Base-by-base conservation (phyloP, 2,797 vertebrate genomes). In the Sebastiscus tertius region DNA sequence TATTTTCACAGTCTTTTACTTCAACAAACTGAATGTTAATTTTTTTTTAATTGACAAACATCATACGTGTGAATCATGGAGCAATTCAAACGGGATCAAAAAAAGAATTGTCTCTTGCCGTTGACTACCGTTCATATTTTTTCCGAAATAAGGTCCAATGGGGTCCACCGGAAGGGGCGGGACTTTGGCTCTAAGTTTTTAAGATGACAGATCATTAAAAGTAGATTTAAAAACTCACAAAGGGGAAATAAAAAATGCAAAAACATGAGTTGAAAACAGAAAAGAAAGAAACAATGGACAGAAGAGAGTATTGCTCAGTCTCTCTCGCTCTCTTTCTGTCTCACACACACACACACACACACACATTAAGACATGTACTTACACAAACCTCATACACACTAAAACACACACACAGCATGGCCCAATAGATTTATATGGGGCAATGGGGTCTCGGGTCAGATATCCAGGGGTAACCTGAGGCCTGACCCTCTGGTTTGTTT, bases 401-500 rank as follows among this genome's bases (percentile, higher is more conserved):
- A 6, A 72, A 83, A 73, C 77, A 79, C 80, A 79, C 80, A 78
- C 55, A 75, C 62, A 83, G 79, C 61, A 58, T 77, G 78, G 65
- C 78, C 84, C 83, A 86, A 66, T 83, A 89, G 92, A 87, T 90
- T 93, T 89, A 83, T 89, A 70, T 81, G 66, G 88, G 84, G 77
- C 87, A 87, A 72, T 72, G 56, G 66, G 88, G 88, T 94, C 88
- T 78, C 12, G 5, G 39, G 88, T 92, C 90, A 91, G 84, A 79
- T 86, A 88, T 85, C 77, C 42, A 81, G 86, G 86, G 88, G 89
- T 86, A 88, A 81, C 81, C 85, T 82, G 69, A 88, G 90, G 74
- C 82, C 86, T 93, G 90, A 93, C 89, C 91, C 80, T 22, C 36
- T 88, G 79, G 82, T 79, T 91, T 83, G 72, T 85, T 86, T 87